Percentiles rank a stretch among this genome's conserved stretches.
Conservation (phyloP, 2,888 invertebrate species). For the Agonopterix subpropinquella region DNA sequence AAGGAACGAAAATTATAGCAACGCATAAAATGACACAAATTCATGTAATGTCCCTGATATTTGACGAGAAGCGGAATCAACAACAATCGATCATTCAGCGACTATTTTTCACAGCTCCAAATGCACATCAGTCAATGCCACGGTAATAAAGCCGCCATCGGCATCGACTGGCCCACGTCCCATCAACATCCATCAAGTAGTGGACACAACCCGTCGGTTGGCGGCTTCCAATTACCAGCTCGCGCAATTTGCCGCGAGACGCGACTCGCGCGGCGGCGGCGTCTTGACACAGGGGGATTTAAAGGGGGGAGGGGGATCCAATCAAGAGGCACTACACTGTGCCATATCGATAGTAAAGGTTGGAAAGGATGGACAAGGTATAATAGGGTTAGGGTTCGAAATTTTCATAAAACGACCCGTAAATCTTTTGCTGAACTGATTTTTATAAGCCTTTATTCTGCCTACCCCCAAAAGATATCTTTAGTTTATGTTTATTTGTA, state of each 20-base stretch:
- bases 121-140: background rate
- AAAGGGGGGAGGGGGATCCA: constrained; percentile 5
- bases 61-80: background rate
- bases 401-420: too few species aligned
- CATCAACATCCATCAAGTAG: background rate
- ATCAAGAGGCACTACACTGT: constrained; percentile 12
- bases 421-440: too few species aligned
- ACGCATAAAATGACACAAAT: too few species aligned
- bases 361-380: background rate
- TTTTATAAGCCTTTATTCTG: too few species aligned
- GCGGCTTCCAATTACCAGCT: constrained; percentile 9
- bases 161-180: background rate
- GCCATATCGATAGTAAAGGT: constrained; percentile 4
- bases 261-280: constrained; percentile 3
- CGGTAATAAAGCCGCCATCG: background rate
- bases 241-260: constrained; percentile 8
- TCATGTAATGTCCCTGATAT: background rate
- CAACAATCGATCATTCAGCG: background rate
- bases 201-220: background rate
- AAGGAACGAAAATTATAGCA: too few species aligned
- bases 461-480: too few species aligned
- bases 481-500: too few species aligned
- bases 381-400: too few species aligned
- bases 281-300: constrained; percentile 3
- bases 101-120: background rate